phyloP scores from a whole-genome alignment of 2,888 invertebrate genomes.

The Perizoma flavofasciatum region DNA sequence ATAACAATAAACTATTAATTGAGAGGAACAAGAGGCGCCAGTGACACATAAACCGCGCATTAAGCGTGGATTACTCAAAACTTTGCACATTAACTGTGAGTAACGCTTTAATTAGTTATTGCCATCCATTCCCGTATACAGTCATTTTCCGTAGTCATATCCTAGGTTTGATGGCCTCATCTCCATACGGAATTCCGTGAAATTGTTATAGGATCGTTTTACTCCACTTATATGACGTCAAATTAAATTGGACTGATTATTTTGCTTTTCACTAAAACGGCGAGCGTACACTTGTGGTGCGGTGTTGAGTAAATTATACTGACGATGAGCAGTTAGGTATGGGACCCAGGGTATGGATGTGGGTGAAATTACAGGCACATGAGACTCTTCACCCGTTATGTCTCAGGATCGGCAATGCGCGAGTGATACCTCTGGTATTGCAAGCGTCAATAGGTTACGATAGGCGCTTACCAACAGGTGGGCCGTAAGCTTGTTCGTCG shows the following conservation, averaged over 20 bases:
- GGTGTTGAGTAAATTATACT: no score
- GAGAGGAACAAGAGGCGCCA: slow-evolving; percentile 68
- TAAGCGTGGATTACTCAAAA: slow-evolving; percentile 57
- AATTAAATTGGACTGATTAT: not conserved
- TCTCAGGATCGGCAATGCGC: no score
- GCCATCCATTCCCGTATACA: slow-evolving; percentile 8
- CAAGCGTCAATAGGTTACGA: no score
- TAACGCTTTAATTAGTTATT: slow-evolving; percentile 41
- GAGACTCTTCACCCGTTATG: no score
- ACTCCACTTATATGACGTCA: slow-evolving; percentile 3
- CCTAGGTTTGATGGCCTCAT: slow-evolving; percentile 22
- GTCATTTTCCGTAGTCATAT: slow-evolving; percentile 19
- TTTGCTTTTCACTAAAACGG: not conserved
- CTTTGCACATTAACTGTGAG: slow-evolving; percentile 51
- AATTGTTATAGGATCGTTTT: slow-evolving; percentile 12
- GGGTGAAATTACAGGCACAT: no score
- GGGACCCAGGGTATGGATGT: no score
- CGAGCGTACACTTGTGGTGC: no score
- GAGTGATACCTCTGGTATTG: no score
- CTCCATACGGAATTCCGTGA: slow-evolving; percentile 20
- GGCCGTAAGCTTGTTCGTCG: no score
- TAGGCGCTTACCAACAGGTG: no score
- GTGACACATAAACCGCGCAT: slow-evolving; percentile 58
- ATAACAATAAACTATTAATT: slow-evolving; percentile 53
- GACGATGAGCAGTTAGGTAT: not conserved